These are phyloP conservation scores for Bombus haemorrhoidalis DNA, from an alignment of 1,140 invertebrate genomes.

Conservation along the genomic window DNA sequence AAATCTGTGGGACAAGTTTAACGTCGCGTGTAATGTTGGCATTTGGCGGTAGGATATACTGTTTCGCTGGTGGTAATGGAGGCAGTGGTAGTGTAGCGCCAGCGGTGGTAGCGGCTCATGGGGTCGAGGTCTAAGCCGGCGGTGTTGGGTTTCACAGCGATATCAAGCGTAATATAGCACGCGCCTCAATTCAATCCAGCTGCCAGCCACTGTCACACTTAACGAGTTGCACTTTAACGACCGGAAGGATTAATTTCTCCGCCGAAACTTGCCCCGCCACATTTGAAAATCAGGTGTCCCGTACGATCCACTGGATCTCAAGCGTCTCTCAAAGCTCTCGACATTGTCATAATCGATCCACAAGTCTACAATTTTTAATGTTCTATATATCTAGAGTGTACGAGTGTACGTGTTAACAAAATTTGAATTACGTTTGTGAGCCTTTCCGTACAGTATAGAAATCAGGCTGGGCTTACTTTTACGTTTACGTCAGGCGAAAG, in stretches of 20 bases:
- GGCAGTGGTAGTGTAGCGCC: conserved; percentile 45
- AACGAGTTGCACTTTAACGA: conserved; percentile 63
- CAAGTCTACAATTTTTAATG: background rate
- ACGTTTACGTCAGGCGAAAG: too few species aligned
- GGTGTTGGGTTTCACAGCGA: conserved; percentile 71
- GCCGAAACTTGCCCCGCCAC: conserved; percentile 40
- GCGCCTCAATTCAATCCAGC: conserved; percentile 74
- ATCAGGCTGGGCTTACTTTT: too few species aligned
- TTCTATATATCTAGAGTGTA: too few species aligned
- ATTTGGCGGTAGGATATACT: conserved; percentile 48
- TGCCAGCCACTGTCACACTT: conserved; percentile 61
- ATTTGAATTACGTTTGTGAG: too few species aligned
- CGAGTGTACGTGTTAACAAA: too few species aligned
- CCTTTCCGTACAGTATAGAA: too few species aligned
- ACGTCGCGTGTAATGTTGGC: background rate
- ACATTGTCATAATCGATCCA: too few species aligned
- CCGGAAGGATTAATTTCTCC: conserved; percentile 67
- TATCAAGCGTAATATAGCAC: conserved; percentile 71
- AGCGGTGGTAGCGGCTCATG: conserved; percentile 52
- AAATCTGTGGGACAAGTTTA: background rate
- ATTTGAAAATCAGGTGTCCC: conserved; percentile 55
- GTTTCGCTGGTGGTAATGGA: conserved; percentile 49
- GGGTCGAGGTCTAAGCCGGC: conserved; percentile 68
- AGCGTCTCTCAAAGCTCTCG: too few species aligned
- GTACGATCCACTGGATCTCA: background rate